Evolutionary conservation across 2,113 vertebrate species (phyloP).

Genomic region (Glaucomys volans): DNA sequence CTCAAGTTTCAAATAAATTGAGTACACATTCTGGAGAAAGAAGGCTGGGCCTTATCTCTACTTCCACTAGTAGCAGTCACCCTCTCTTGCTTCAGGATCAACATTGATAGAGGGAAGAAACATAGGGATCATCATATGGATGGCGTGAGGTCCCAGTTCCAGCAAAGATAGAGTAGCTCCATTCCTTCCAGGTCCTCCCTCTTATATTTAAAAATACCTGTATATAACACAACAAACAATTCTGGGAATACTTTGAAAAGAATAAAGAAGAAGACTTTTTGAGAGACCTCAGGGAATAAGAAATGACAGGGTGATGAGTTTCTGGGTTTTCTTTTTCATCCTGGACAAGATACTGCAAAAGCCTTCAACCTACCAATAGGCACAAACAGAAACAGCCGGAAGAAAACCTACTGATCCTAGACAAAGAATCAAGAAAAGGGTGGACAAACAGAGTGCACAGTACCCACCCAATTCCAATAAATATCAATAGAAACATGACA

Average conservation of each 20-base stretch:
- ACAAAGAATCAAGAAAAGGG: no score
- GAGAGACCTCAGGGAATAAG: no score
- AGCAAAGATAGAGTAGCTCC: background rate
- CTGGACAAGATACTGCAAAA: background rate
- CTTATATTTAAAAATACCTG: background rate
- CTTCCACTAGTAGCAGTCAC: background rate
- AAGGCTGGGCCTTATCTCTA: background rate
- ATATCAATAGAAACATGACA: background rate
- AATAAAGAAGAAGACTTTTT: background rate
- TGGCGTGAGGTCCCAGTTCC: accelerated
- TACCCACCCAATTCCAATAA: accelerated
- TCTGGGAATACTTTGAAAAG: background rate
- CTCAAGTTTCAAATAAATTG: no score
- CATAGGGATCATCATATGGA: accelerated
- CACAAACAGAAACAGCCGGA: background rate
- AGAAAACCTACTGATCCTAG: background rate
- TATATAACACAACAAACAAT: background rate
- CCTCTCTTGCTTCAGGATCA: background rate
- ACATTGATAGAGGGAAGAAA: background rate
- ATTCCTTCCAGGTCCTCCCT: no score
- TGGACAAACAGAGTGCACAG: no score
- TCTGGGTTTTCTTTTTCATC: background rate
- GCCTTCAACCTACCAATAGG: background rate
- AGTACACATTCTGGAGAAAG: accelerated
- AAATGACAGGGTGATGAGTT: accelerated